Evolutionary conservation across 2,797 vertebrate genomes (phyloP), one percentile per base, ranked within the genome.

Genomic region (Gallirallus australis): DNA sequence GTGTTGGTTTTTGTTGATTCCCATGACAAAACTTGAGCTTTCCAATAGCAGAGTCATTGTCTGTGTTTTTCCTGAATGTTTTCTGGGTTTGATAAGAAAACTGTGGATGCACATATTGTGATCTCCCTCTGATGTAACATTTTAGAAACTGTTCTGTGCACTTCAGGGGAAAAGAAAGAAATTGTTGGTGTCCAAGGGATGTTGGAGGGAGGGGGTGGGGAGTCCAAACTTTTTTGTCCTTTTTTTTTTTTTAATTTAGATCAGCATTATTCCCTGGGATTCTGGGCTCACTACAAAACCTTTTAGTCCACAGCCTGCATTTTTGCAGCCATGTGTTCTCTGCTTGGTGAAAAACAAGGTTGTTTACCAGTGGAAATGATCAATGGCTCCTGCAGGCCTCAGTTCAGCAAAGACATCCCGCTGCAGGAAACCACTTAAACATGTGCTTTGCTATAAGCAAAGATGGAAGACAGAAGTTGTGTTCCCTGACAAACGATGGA

Each of bases 281-380:
- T 63, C 50, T 50, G 25, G 47, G 3, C 63, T 83, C 66, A 9
- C 79, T 91, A 47, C 7, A 88, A 63, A 92, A 24, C 48, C 23
- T 77, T 84, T 47, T 14, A 28, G 18, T 73, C 56, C 53, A 17
- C 59, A 82, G 64, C 18, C 66, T 71, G 66, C 39, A 73, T 53
- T 94, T 94, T 12, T 75, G 77, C 37, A 69, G 73, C 89, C 39
- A 0, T 66, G 42, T 54, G 3, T 30, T 65, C 54, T 45, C 24
- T 82, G n/a, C 80, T 31, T 40, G 66, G 77, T 91, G 91, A 80
- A 90, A 96, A 97, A 89, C 80, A 91, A 86, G 40, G 59, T 82
- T 94, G 82, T 95, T 97, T 97, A 86, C 60, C 57, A 40, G 7
- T 66, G 64, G 80, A 91, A 91, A 71, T 81, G 89, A 95, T 96